These are phyloP conservation scores for Diadumene lineata DNA, from an alignment of 92 coral and sea anemone species.

Conservation along the genomic window DNA sequence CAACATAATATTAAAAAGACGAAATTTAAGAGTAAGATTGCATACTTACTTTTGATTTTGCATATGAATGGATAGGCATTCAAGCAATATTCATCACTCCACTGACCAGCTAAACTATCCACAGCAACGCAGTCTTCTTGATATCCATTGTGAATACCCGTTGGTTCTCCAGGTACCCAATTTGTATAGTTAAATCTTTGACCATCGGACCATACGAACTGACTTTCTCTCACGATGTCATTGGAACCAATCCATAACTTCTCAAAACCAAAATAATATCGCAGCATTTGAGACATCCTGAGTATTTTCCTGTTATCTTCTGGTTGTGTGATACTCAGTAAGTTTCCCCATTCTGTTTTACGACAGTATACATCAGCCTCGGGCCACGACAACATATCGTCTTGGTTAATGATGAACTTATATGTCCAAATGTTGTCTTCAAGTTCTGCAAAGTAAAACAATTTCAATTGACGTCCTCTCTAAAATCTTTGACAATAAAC, in stretches of 20 bases:
- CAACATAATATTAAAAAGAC: no score
- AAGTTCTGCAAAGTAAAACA: conserved; percentile 38
- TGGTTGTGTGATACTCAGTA: conserved; percentile 36
- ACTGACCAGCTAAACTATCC: conserved; percentile 47
- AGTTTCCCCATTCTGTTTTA: conserved; percentile 66
- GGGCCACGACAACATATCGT: conserved; percentile 77
- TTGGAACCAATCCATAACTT: conserved; percentile 79
- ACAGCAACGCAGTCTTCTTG: conserved; percentile 63
- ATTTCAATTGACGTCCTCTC: neutral
- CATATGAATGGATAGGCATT: conserved; percentile 66
- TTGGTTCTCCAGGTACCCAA: conserved; percentile 72
- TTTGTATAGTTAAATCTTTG: conserved; percentile 42
- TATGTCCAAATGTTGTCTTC: conserved; percentile 60
- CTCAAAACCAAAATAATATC: conserved; percentile 48
- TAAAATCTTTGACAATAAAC: neutral
- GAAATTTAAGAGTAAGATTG: no score
- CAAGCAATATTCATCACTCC: conserved; percentile 65
- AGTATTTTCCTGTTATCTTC: conserved; percentile 35
- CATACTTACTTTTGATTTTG: conserved; percentile 63
- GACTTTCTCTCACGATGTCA: conserved; percentile 50
- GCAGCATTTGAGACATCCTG: conserved; percentile 34
- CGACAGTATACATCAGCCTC: conserved; percentile 81
- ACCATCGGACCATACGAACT: conserved; percentile 65
- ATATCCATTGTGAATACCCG: conserved; percentile 37
- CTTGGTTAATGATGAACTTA: conserved; percentile 60